Base-by-base conservation (phyloP, 1,140 invertebrate genomes). In the Euwallacea similis region DNA sequence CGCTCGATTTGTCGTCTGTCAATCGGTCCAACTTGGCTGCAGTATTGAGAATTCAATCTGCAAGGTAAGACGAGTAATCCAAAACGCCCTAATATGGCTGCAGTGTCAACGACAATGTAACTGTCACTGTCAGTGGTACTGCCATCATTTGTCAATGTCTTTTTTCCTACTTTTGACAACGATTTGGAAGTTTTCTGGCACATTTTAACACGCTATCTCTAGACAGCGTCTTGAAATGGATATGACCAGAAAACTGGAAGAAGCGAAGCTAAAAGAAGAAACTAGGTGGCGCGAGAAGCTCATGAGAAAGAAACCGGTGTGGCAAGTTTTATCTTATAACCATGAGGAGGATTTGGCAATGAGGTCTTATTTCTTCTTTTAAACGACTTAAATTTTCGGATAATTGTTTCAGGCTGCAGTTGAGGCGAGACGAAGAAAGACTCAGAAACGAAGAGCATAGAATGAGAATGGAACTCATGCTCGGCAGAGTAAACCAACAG, bases 401-500 rank as follows among this genome's bases (percentile, higher is more conserved):
- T 33, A 50, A 50, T 10, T 13, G 47, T 15, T 66, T 42, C 33
- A 66, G 89, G 50, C 81, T 88, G 15, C 87, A 87, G 73, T 84
- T 88, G 44, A 82, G 89, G 10, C 85, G 85, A 55, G 87, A 89
- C 47, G 89, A 90, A 79, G 88, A 90, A 54, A 82, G 85, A 73
- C 84, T 89, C 74, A 84, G 87, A 69, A 84, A 85, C 7, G 88
- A 90, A 73, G 87, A 88, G 76, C 88, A 89, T 81, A 82, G 86
- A 7, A 81, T 88, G 42, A 86, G 89, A 73, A 91, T 91, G 89
- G 87, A 90, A 79, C 77, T 87, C 68, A 91, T 91, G 89, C 81
- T 89, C 62, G 86, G 87, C 59, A 84, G 89, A 69, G 89, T 91
- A 0, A 87, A 87, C 58, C 84, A 85, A 73, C 89, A 90, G 75